Percentiles rank a stretch among this genome's conserved stretches.
These are phyloP conservation scores for Hydrotaea diabolus DNA, from an alignment of 2,888 invertebrate genomes.

Conservation along the genomic window DNA sequence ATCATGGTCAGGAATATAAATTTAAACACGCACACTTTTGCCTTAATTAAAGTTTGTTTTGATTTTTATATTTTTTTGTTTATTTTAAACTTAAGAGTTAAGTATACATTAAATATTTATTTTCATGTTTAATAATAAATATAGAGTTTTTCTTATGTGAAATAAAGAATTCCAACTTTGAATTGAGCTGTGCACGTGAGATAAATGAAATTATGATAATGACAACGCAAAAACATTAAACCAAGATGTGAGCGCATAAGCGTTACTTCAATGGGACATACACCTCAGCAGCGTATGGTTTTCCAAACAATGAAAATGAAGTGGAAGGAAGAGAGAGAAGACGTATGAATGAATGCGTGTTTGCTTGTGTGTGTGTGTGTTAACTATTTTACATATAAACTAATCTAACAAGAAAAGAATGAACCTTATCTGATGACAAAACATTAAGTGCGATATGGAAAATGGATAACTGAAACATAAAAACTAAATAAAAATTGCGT, in stretches of 20 bases:
- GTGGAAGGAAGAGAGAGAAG: constrained; percentile 20
- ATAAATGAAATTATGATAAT: constrained; percentile 18
- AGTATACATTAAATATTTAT: constrained; percentile 57
- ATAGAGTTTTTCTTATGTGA: constrained; percentile 15
- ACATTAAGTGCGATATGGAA: constrained; percentile 30
- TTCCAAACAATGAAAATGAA: background rate
- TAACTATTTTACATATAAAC: constrained; percentile 53
- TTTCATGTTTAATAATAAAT: constrained; percentile 60
- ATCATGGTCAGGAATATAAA: too few species aligned
- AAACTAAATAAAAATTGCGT: constrained; percentile 63
- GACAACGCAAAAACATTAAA: constrained; percentile 29
- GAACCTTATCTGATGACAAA: background rate
- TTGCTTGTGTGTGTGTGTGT: background rate
- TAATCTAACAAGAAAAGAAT: constrained; percentile 36
- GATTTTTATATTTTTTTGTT: constrained; percentile 42
- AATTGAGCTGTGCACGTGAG: background rate
- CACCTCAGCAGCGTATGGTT: constrained; percentile 42
- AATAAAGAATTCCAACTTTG: constrained; percentile 5
- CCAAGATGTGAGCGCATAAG: background rate
- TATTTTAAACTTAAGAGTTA: constrained; percentile 62
- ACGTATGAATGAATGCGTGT: background rate
- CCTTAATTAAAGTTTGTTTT: constrained; percentile 33
- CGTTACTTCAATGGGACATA: constrained; percentile 34
- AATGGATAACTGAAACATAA: constrained; percentile 49
- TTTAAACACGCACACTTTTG: background rate